Percentiles rank a stretch among this genome's conserved stretches.
Evolutionary conservation across 1,140 invertebrate species (phyloP).

Genomic region (Drosophila nannoptera): DNA sequence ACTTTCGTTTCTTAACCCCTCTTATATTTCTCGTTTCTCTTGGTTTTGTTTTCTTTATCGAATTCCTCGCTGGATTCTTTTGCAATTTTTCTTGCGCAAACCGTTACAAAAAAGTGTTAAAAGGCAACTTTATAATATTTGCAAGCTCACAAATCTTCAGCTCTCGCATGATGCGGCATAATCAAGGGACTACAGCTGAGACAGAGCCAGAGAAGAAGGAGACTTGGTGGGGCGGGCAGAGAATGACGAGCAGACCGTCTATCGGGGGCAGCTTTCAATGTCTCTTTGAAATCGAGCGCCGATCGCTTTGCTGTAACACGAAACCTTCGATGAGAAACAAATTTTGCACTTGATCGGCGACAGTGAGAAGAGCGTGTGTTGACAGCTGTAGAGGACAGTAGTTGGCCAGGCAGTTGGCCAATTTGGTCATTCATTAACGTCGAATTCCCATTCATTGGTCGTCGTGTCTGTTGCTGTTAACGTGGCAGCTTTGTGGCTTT

Average conservation of each 20-base stretch:
- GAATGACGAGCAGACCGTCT: too few relatives aligned
- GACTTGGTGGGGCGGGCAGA: not conserved
- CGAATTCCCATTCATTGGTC: conserved; percentile 40
- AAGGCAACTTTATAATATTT: conserved; percentile 13
- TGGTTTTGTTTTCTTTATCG: not conserved
- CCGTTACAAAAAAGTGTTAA: conserved; percentile 20
- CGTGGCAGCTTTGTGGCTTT: conserved; percentile 48
- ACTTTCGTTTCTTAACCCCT: conserved; percentile 8
- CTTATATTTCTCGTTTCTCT: not conserved
- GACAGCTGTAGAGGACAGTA: conserved; percentile 19
- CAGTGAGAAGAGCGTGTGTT: conserved; percentile 29
- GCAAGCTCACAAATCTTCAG: conserved; percentile 31
- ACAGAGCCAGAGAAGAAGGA: not conserved
- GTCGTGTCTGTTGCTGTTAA: conserved; percentile 6
- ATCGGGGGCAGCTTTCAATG: conserved; percentile 34
- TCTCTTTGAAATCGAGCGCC: conserved; percentile 51
- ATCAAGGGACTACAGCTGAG: not conserved
- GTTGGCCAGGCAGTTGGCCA: conserved; percentile 16
- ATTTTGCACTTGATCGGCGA: conserved; percentile 35
- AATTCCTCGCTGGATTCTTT: conserved; percentile 8
- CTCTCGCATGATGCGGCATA: conserved; percentile 39
- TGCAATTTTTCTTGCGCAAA: conserved; percentile 17
- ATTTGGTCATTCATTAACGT: conserved; percentile 47
- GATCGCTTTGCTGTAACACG: conserved; percentile 38
- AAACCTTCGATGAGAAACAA: conserved; percentile 31